Evolutionary conservation across 1,140 invertebrate genomes (phyloP), one percentile per base, ranked within the genome.

Genomic region (Cyclina sinensis): DNA sequence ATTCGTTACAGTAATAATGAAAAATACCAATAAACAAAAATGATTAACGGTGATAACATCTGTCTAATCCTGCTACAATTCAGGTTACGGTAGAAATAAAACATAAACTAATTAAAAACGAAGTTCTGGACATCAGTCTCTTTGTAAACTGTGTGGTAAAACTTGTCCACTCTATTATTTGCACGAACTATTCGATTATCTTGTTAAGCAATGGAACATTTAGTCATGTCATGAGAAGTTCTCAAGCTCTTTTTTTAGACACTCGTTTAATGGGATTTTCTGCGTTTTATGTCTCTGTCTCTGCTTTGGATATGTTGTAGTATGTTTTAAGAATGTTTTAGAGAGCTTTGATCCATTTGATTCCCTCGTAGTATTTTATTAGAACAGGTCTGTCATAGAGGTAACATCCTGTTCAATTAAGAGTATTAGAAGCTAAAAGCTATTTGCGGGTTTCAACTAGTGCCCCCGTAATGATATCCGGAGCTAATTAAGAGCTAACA

Each of bases 381-480:
- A 35, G 32, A 70, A 70, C 65, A 9, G 27, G 35, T 37, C 65
- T 37, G 65, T 39, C 9, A 7, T 70, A 37, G 65, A 27, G 27
- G 65, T 39, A 37, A 39, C 65, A 37, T 70, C 65, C 65, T 70
- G 65, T 70, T 70, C 65, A 70, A 37, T 70, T 70, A 70, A 70
- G 65, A 37, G 65, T 70, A 70, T 70, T 70, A 70, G 9, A 37
- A 16, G 65, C 65, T 70, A 70, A 70, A 70, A 70, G 65, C 65
- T 37, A 32, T 70, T 70, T 70, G 35, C 24, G 9, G 65, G 65
- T 35, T 70, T 70, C 35, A 70, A 70, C 65, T 37, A 35, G 21
- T 18, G 12, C 18, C 32, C 16, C 21, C 14, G 18, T 70, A 39
- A 70, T 70, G 21, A 70, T 37, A 37, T 70, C 65, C 65, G 65